phyloP scores from a whole-genome alignment of 2,888 invertebrate species.

The Stenodera caucasica region DNA sequence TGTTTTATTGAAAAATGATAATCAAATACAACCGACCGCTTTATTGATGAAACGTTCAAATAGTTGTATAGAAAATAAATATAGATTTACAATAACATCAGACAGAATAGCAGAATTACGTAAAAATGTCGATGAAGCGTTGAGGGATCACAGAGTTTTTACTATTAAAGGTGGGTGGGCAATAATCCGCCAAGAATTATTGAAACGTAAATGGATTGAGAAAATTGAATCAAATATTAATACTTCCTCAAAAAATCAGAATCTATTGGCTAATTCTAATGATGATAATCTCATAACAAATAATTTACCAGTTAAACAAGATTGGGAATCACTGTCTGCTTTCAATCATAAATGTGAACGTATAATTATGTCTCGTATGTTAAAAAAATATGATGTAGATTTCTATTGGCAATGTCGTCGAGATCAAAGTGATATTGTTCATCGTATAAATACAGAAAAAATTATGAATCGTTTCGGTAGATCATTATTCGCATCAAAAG shows the following conservation, averaged over 20 bases:
- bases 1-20: no score
- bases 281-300: conserved; percentile 53
- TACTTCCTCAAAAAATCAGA: conserved; percentile 19
- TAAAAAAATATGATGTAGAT: conserved; percentile 79
- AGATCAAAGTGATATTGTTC: conserved; percentile 76
- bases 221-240: conserved; percentile 58
- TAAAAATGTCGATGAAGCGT: conserved; percentile 66
- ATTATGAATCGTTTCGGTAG: conserved; percentile 80
- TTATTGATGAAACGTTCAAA: conserved; percentile 39
- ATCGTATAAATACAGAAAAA: conserved; percentile 64
- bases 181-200: conserved; percentile 69
- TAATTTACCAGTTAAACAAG: conserved; percentile 52
- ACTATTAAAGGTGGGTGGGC: conserved; percentile 71
- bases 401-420: conserved; percentile 89
- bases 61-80: conserved; percentile 44
- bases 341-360: conserved; percentile 68
- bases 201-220: conserved; percentile 74
- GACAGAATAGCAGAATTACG: conserved; percentile 68
- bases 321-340: conserved; percentile 51
- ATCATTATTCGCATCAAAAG: conserved; percentile 91
- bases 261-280: conserved; percentile 15
- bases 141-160: conserved; percentile 67
- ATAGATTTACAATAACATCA: conserved; percentile 62
- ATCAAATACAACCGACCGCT: neutral
- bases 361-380: conserved; percentile 69